Evolutionary conservation across 2,888 invertebrate genomes (phyloP), one percentile per base, ranked within the genome.

Genomic region (Drosophila barbarae): DNA sequence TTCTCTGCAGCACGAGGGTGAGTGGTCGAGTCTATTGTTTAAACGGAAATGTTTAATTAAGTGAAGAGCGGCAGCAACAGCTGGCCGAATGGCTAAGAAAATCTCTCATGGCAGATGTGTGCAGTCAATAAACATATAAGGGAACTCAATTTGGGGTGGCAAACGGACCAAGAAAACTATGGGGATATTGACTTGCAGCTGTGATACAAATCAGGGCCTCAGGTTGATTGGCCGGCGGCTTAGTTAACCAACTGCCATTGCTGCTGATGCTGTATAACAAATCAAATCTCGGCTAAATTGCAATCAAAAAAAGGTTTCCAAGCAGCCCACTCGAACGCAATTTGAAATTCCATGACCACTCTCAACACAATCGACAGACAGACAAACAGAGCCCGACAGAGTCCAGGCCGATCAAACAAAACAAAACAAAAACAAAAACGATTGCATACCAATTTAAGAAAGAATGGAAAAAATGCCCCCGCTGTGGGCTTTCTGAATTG

Each of bases 321-420:
- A 69, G 63, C 69, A 59, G 52, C 72, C 47, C 76, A 59, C 52
- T 68, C 55, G 65, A 77, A 68, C 61, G 57, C 75, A 73, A 80
- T 80, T 75, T 72, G 53, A 70, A 77, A 70, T 74, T 72, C 70
- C 51, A 76, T 77, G 76, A 61, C 68, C 74, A 74, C 67, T 76
- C 67, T 53, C 74, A 70, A 51, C 55, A 30, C 51, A 51, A 56
- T 23, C 52, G 39, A 15, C 52, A 39, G 56, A 52, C 56, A 32
- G 23, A 10, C 49, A 13, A 21, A 23, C 55, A 64, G 61, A 63
- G 61, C 67, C 50, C 46, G 23, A 57, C 66, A 71, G 32, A 54
- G 47, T 55, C 42, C n/a, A 28, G 9, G 15, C n/a, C 42, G 39
- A 39, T 8, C 41, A 41, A 36, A 15, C 36, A 15, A 66, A 63